Base-by-base conservation (phyloP, 2,113 vertebrate genomes). In the Eublepharis macularius region DNA sequence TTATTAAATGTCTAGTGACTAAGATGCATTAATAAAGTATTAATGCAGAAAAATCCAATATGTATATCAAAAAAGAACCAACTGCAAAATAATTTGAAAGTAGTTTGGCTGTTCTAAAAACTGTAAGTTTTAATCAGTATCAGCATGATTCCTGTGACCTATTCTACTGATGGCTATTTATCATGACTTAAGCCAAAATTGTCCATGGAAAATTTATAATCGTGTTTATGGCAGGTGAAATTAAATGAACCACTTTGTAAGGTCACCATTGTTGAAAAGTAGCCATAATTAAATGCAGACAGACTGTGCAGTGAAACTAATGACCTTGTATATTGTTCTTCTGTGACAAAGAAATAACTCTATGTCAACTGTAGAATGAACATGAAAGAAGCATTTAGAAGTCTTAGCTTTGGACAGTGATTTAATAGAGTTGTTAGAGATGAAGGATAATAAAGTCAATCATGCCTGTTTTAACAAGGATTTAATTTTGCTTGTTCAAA, bases 221-320 rank as follows among this genome's bases (percentile, higher is more conserved):
- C 77, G 54, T 84, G 79, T 73, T 45, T 79, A 82, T 60, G 87
- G 16, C 21, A 88, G 43, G 86, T 10, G 81, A 93, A 89, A 75
- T 43, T 26, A 91, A 91, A 90, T 41, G 29, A 78, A 81, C 39
- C 76, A 45, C 9, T 41, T 85, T 88, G 70, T 41, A 87, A 86
- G 24, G 13, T 41, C 57, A 69, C 34, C 87, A 1, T 81, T 87
- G 74, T 12, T 81, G 39, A 80, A 76, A 89, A n/a, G 34, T 88
- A 90, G 45, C 43, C 36, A 36, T 29, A 4, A 89, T 86, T 88
- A 81, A 90, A 69, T 43, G 66, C 29, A 76, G 57, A 47, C 34
- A 90, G 77, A 13, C 51, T 13, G 1, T 0, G 0, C 24, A 82
- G 17, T 87, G 79, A 89, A 93, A 76, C 36, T 81, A 82, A 39